Conservation (phyloP, 2,797 vertebrate species). For the Scolopax rusticola region DNA sequence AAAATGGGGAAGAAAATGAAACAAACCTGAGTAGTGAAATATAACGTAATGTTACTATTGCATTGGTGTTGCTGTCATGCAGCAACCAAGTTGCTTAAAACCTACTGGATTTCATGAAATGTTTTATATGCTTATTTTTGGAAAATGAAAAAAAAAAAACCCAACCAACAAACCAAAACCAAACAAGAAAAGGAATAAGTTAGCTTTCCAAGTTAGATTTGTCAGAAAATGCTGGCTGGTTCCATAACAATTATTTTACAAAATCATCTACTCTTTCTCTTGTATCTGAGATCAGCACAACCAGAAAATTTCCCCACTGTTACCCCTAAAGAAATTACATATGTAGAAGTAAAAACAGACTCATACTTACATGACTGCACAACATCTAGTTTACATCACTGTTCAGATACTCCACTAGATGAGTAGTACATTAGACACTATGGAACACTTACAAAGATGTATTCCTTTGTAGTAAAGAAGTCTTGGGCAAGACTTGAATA, state of each 20-base stretch:
- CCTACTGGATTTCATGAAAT: fast-evolving
- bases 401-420: not conserved
- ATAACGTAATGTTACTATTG: not conserved
- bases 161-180: too few relatives aligned
- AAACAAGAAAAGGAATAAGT: not conserved
- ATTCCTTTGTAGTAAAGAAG: not conserved
- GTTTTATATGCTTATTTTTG: not conserved
- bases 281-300: not conserved
- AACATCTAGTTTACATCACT: not conserved
- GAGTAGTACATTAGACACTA: not conserved
- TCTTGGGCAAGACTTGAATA: not conserved
- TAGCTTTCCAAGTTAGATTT: not conserved
- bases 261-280: not conserved
- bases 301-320: not conserved
- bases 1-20: not conserved
- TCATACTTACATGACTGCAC: not conserved
- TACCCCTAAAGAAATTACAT: not conserved
- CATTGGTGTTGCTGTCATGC: fast-evolving
- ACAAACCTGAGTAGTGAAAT: not conserved
- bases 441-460: not conserved
- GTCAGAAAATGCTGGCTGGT: not conserved
- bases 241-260: not conserved
- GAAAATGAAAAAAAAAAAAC: too few relatives aligned
- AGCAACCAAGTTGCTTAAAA: not conserved
- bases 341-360: not conserved